Base-by-base conservation (phyloP, 2,888 invertebrate genomes). In the Muscina levida region DNA sequence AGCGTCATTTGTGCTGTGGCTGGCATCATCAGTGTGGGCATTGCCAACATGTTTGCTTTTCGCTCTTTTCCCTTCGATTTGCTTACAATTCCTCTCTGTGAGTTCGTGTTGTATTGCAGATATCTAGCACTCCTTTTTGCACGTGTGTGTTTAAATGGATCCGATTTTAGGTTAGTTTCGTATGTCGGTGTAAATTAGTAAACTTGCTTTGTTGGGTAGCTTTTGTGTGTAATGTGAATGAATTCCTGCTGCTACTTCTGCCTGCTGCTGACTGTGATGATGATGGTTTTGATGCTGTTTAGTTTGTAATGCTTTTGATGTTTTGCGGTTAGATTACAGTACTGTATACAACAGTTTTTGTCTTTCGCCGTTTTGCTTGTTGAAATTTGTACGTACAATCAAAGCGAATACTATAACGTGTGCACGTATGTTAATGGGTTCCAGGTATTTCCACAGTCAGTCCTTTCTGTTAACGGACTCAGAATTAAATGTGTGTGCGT, bases 1-100 rank as follows among this genome's bases (percentile, higher is more conserved):
- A 91, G 87, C 85, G 90, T 88, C 89, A 91, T 90, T 85, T 90
- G 91, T 86, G 91, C 90, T 85, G 91, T 90, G 84, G 91, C 91
- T 86, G 91, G 91, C 91, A 91, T 91, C 91, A 91, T 91, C 84
- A 91, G 86, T 85, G 91, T 91, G 87, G 91, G 90, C 91, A 91
- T 91, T 84, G 91, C 91, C 90, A 91, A 91, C 91, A 91, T 91
- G 81, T 85, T 88, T 77, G 75, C 79, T 67, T 76, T 31, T 10
- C 11, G 26, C 62, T 74, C 57, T 10, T 44, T 19, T 24, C 8
- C 31, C 31, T 31, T 31, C 59, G 15, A 39, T 39, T 56, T 31
- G 48, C 42, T 22, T 42, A 5, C 62, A 19, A 19, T 15, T 51
- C 10, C 39, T 59, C 56, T 56, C 44, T 22, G 53, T 76, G 31